Conservation (phyloP, 2,113 vertebrate genomes). For the Thermophis baileyi region DNA sequence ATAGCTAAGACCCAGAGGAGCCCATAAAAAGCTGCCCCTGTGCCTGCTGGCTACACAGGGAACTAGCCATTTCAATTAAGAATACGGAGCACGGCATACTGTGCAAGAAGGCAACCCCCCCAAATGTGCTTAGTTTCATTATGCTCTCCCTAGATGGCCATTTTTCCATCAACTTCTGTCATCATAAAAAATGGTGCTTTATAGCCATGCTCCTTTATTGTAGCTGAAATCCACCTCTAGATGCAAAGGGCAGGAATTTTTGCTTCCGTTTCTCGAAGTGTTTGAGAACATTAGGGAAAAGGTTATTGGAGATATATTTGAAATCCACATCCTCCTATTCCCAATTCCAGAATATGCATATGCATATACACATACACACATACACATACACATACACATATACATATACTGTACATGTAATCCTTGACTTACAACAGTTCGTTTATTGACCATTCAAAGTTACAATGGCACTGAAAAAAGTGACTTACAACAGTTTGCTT, state of each 20-base stretch:
- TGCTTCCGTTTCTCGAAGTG: neutral
- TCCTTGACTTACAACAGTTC: too few relatives aligned
- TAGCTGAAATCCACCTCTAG: rapidly evolving
- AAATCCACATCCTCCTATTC: neutral
- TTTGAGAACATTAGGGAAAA: neutral
- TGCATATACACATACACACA: neutral
- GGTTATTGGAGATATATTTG: neutral
- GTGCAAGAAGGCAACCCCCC: neutral
- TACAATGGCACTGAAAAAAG: too few relatives aligned
- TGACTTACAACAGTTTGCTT: too few relatives aligned
- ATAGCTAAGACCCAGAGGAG: constrained; percentile 47
- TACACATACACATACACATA: neutral
- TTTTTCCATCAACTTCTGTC: neutral
- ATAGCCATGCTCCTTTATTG: neutral
- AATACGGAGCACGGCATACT: constrained; percentile 38
- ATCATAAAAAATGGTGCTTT: rapidly evolving
- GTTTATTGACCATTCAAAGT: too few relatives aligned
- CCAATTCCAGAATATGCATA: neutral
- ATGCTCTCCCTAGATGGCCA: neutral
- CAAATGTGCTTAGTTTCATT: constrained; percentile 46
- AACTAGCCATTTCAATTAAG: constrained; percentile 62
- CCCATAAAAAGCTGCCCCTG: constrained; percentile 48
- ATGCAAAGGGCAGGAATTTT: neutral
- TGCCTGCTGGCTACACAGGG: constrained; percentile 35
- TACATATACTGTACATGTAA: neutral